Conservation (phyloP, 2,113 vertebrate genomes). For the Lagopus leucura region DNA sequence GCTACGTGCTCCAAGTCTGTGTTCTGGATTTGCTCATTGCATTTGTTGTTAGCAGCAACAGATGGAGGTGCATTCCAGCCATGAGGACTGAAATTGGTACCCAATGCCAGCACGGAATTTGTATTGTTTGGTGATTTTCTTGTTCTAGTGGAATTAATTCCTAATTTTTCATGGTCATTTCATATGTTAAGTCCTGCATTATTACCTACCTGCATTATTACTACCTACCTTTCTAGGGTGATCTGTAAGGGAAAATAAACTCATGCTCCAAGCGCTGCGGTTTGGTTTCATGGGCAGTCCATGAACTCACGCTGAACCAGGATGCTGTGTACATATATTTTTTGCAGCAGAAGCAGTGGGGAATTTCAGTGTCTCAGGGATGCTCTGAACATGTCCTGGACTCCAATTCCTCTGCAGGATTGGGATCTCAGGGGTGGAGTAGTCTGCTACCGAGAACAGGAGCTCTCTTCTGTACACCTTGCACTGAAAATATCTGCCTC, state of each 20-base stretch:
- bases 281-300: fast-evolving
- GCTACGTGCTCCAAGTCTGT: background rate
- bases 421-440: background rate
- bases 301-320: background rate
- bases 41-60: background rate
- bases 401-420: fast-evolving
- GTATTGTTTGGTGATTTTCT: background rate
- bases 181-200: background rate
- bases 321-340: fast-evolving
- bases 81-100: fast-evolving
- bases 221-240: background rate
- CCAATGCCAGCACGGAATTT: background rate
- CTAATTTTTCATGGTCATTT: fast-evolving
- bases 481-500: fast-evolving
- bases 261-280: background rate
- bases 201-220: background rate
- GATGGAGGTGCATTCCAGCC: fast-evolving
- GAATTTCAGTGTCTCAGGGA: fast-evolving
- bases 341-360: background rate
- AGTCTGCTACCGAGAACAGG: fast-evolving
- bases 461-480: fast-evolving
- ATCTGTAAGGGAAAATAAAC: background rate
- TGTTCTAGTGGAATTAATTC: background rate
- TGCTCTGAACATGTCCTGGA: background rate
- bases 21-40: background rate